A percentile compares a stretch with the other conserved stretches of the same genome.
phyloP scores from a whole-genome alignment of 2,888 invertebrate species.

The Tuta absoluta region DNA sequence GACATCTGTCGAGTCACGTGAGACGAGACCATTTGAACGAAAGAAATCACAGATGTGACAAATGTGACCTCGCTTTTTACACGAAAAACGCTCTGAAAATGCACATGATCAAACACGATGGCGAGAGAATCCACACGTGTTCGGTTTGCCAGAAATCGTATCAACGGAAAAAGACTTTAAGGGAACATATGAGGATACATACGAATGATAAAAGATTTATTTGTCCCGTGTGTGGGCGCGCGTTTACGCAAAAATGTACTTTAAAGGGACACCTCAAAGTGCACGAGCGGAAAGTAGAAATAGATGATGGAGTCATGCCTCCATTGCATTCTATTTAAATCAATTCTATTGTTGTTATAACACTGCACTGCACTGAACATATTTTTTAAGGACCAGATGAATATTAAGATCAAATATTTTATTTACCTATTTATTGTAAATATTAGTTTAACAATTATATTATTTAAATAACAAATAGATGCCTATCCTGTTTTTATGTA shows the following conservation, averaged over 20 bases:
- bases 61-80: slow-evolving; percentile 78
- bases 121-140: slow-evolving; percentile 76
- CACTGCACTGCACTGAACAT: too few species aligned
- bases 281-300: slow-evolving; percentile 62
- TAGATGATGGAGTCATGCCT: slow-evolving; percentile 51
- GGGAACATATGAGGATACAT: slow-evolving; percentile 73
- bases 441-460: not conserved
- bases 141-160: slow-evolving; percentile 76
- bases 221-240: slow-evolving; percentile 70
- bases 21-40: slow-evolving; percentile 71
- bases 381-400: too few species aligned
- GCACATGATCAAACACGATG: slow-evolving; percentile 81
- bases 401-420: too few species aligned
- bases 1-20: slow-evolving; percentile 71
- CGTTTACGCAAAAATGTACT: slow-evolving; percentile 76
- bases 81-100: slow-evolving; percentile 79
- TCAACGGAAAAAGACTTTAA: slow-evolving; percentile 69
- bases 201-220: slow-evolving; percentile 71
- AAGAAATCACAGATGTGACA: slow-evolving; percentile 73
- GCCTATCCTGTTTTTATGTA: too few species aligned
- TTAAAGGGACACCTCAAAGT: slow-evolving; percentile 72
- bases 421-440: too few species aligned
- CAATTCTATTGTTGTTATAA: slow-evolving; percentile 11
- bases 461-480: too few species aligned
- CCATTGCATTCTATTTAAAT: slow-evolving; percentile 52